These are phyloP conservation scores for Drosophila histrio DNA, from an alignment of 2,888 invertebrate genomes.

Conservation along the genomic window DNA sequence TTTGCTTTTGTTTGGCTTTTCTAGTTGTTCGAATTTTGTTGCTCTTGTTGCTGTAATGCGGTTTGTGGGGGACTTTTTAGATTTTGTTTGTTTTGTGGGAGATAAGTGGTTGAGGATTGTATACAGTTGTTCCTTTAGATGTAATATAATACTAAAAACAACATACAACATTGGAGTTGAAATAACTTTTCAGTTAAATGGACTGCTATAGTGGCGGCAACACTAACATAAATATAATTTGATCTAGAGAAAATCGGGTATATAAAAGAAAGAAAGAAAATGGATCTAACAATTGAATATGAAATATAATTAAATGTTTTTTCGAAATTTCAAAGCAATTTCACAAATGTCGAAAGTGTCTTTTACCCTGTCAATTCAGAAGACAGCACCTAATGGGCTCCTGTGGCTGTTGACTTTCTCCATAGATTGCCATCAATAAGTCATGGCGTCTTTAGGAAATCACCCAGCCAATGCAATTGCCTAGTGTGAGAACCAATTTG, in stretches of 20 bases:
- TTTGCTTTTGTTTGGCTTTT: conserved; percentile 57
- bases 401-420: conserved; percentile 4
- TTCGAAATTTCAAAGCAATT: not conserved
- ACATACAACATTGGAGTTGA: conserved; percentile 4
- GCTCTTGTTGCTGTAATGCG: conserved; percentile 39
- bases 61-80: conserved; percentile 61
- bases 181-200: conserved; percentile 40
- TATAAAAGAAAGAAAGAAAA: not conserved
- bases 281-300: not conserved
- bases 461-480: conserved; percentile 49
- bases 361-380: not conserved
- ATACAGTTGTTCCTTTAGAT: conserved; percentile 25
- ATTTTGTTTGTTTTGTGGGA: conserved; percentile 74
- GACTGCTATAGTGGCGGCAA: conserved; percentile 23
- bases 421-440: conserved; percentile 37
- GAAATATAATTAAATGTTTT: not conserved
- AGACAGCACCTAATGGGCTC: conserved; percentile 3
- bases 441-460: conserved; percentile 44
- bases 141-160: conserved; percentile 25
- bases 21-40: conserved; percentile 38
- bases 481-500: conserved; percentile 74
- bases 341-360: not conserved
- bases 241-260: not conserved
- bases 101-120: conserved; percentile 69
- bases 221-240: not conserved